Evolutionary conservation across 2,888 invertebrate genomes (phyloP), one percentile per base, ranked within the genome.

Genomic region (Dasysyrphus albostriatus): DNA sequence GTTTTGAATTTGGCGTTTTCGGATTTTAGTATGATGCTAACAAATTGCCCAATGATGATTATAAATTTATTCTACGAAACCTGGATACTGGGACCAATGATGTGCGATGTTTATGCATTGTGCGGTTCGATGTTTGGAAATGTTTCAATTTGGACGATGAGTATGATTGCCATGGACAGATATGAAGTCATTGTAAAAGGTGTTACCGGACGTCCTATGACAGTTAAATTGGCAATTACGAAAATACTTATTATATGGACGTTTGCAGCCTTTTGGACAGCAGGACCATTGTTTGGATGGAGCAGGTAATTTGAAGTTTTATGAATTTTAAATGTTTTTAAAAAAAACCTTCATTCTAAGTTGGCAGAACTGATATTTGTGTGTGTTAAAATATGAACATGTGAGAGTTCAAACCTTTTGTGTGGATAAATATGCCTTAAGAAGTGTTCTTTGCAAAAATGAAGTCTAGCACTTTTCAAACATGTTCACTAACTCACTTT

Each of bases 181-280:
- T 98, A 98, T 94, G 97, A 97, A 92, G 98, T 98, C 79, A 98
- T 98, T 91, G 98, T 98, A 49, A 97, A 97, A 93, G 97, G 97
- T 88, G 73, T 84, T 32, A 79, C 79, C 7, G 88, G 88, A 34
- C 93, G 92, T 56, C 94, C 94, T 24, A 92, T 95, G 89, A 94
- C 94, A 4, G 93, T 93, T 54, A 93, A 92, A 80, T 92, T 93
- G 88, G 94, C 93, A 0, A 73, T 94, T 54, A 58, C 93, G 4
- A 93, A 94, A 90, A 93, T 95, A 56, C 56, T 93, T 0, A 82
- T 91, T 19, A 93, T 94, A 56, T 95, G 95, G 95, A 37, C 90
- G 2, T 94, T 93, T 89, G 93, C 94, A 14, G 88, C 93, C 9
- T 82, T 93, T 10, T 95, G 94, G 94, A 93, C 94, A 5, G 81